Evolutionary conservation across 2,113 vertebrate species (phyloP).

Genomic region (Podiceps cristatus): DNA sequence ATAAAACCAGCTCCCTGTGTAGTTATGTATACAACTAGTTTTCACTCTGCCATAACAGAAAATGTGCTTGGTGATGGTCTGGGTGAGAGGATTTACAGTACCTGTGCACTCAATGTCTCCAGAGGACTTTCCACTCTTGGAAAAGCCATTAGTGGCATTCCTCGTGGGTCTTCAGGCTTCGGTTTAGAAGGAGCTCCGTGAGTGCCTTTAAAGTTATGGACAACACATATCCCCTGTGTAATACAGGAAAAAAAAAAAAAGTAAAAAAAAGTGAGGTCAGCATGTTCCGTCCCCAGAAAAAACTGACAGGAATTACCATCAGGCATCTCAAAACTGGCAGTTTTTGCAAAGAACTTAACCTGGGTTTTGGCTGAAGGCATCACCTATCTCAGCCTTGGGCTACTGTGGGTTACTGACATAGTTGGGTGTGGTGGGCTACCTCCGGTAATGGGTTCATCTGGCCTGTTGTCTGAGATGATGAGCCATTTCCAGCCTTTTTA

Average conservation of each 20-base stretch:
- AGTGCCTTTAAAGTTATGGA: slow-evolving; percentile 95
- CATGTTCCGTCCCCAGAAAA: neutral
- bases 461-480: neutral
- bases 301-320: neutral
- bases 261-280: neutral
- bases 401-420: neutral
- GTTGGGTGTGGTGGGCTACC: accelerated
- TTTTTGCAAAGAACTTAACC: neutral
- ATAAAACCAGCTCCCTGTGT: neutral
- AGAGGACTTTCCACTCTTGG: slow-evolving; percentile 96
- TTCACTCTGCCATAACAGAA: neutral
- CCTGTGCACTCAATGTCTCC: slow-evolving; percentile 98
- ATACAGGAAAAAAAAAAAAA: neutral
- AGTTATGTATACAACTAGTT: neutral
- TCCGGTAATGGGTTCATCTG: neutral
- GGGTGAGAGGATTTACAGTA: slow-evolving; percentile 65
- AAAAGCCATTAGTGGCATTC: slow-evolving; percentile 94
- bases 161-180: slow-evolving; percentile 91
- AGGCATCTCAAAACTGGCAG: neutral
- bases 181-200: slow-evolving; percentile 84
- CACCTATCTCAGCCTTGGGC: neutral
- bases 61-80: neutral
- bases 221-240: slow-evolving; percentile 92
- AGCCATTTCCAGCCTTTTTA: neutral
- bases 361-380: neutral